phyloP scores from a whole-genome alignment of 2,113 vertebrate genomes.

The Muscicapa adusta region DNA sequence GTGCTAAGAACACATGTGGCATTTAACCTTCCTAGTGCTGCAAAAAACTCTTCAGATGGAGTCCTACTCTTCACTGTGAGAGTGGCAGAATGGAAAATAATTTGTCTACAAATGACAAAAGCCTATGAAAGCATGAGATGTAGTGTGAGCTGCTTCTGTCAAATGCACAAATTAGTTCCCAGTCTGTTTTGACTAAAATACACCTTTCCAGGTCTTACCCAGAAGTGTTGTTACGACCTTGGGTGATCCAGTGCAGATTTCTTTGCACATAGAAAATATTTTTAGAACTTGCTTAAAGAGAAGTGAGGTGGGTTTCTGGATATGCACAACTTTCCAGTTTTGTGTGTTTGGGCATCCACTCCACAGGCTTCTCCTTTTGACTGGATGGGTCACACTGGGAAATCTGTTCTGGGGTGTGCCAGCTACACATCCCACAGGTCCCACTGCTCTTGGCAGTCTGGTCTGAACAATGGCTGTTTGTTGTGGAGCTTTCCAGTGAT shows the following conservation, averaged over 20 bases:
- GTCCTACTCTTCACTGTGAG: not conserved
- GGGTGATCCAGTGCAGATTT: not conserved
- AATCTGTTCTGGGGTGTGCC: not conserved
- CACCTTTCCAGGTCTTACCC: not conserved
- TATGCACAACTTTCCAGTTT: not conserved
- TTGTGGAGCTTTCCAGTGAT: not conserved
- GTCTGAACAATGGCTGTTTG: fast-evolving
- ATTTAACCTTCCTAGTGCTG: not conserved
- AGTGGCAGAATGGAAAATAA: not conserved
- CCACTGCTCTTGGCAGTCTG: not conserved
- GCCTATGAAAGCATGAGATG: not conserved
- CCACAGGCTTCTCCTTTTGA: not conserved
- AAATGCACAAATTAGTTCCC: not conserved
- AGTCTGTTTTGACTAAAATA: not conserved
- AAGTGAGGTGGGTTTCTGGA: not conserved
- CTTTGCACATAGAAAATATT: not conserved
- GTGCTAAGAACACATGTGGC: not conserved
- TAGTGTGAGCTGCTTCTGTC: not conserved
- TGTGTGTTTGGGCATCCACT: not conserved
- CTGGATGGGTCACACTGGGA: not conserved
- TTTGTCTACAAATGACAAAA: not conserved
- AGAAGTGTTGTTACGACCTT: not conserved
- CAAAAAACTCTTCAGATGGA: not conserved
- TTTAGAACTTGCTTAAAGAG: not conserved
- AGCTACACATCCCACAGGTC: fast-evolving